These are phyloP conservation scores for Tetramorium simillimum DNA, from an alignment of 1,140 invertebrate genomes.

Conservation along the genomic window DNA sequence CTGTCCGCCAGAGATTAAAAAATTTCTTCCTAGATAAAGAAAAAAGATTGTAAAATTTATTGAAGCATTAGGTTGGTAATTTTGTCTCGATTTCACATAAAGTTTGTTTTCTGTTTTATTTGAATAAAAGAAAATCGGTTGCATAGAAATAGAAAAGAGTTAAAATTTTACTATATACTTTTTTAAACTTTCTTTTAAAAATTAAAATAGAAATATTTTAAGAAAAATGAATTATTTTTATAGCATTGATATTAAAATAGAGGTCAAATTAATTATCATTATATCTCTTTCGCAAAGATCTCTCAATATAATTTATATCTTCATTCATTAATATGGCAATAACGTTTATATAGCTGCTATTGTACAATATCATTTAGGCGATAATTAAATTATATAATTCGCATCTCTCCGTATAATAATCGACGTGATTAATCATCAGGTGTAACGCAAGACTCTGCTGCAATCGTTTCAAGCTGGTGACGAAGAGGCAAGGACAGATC, in stretches of 20 bases:
- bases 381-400: conserved; percentile 11
- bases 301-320: not conserved
- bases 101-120: not conserved
- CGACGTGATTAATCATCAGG: conserved; percentile 55
- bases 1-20: not conserved
- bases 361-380: not conserved
- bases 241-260: not conserved
- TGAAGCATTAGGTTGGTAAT: no score
- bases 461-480: conserved; percentile 67
- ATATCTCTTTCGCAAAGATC: not conserved
- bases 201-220: not conserved
- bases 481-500: conserved; percentile 48
- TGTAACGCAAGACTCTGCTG: conserved; percentile 70
- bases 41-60: not conserved
- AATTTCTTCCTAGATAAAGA: not conserved
- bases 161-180: not conserved
- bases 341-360: not conserved
- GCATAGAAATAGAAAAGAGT: not conserved
- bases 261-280: not conserved
- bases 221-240: not conserved
- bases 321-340: not conserved
- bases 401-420: not conserved
- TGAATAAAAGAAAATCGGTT: not conserved
- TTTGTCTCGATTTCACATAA: not conserved
- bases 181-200: not conserved